Percentiles rank a stretch among this genome's conserved stretches.
phyloP scores from a whole-genome alignment of 1,140 invertebrate species.

The Eubasilissa regina region DNA sequence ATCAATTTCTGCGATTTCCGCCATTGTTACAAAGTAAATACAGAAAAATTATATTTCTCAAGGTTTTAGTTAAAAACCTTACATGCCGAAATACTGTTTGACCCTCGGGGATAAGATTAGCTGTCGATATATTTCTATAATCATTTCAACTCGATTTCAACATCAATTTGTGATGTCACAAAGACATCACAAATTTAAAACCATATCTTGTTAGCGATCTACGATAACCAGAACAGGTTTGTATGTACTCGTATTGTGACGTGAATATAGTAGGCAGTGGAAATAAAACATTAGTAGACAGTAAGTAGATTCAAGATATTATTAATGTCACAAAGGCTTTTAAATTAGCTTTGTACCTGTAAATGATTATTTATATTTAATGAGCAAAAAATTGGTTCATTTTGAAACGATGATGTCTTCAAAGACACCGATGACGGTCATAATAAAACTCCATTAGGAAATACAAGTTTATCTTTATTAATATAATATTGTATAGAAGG shows the following conservation, averaged over 20 bases:
- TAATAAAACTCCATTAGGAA: constrained; percentile 46
- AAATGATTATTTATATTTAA: constrained; percentile 47
- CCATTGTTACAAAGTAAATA: background rate
- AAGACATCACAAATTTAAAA: constrained; percentile 6
- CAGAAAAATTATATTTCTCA: too few relatives aligned
- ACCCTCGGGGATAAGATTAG: too few relatives aligned
- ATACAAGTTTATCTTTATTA: constrained; percentile 47
- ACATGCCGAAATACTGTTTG: too few relatives aligned
- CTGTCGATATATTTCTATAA: too few relatives aligned
- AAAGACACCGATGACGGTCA: constrained; percentile 35
- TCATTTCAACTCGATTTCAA: background rate
- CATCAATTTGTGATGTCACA: background rate
- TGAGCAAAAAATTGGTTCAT: constrained; percentile 44
- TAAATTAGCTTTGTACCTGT: constrained; percentile 28
- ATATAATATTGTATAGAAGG: constrained; percentile 46
- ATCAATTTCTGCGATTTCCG: background rate
- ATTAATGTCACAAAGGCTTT: constrained; percentile 26
- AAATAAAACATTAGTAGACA: constrained; percentile 17
- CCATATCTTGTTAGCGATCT: constrained; percentile 20
- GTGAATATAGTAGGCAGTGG: background rate
- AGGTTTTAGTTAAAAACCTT: too few relatives aligned
- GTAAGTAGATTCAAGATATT: constrained; percentile 13
- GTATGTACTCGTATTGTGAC: background rate
- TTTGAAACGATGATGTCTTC: constrained; percentile 24
- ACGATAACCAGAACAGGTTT: background rate